Base-by-base conservation (phyloP, 1,140 invertebrate species). In the Dryas iulia region DNA sequence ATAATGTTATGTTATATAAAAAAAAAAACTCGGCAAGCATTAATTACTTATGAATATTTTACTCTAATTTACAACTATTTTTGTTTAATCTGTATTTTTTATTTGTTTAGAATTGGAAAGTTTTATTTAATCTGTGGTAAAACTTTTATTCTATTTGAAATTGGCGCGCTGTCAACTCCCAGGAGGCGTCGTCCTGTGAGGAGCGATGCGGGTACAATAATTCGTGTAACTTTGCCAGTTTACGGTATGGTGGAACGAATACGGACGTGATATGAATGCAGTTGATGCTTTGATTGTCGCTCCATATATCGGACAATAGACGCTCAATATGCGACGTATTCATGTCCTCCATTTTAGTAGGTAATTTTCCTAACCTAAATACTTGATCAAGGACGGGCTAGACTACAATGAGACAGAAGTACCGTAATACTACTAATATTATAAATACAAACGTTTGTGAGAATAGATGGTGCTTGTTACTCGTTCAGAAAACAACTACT, bases 241-340 rank as follows among this genome's bases (percentile, higher is more conserved):
- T 88, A 91, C 89, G 87, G 87, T 89, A 91, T 83, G 87, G 86
- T 86, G 87, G 85, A 89, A 84, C 82, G 78, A 87, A 90, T 89
- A 89, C 88, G 72, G 59, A 60, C 86, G 86, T 88, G 87, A 84
- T 84, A 65, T 69, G 87, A 88, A 89, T 90, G 71, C 72, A 72
- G 65, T 72, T 68, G 54, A 70, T 78, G 66, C 78, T 79, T 89
- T 80, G 81, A 79, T 83, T 81, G 82, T 81, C 71, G 64, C 69
- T 67, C 77, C 80, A 80, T 80, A 82, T 81, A 82, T 76, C 77
- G 75, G 66, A 89, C 87, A 90, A 89, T 90, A 67, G 78, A 63
- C 72, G 76, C 69, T 87, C 77, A 74, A 78, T 86, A 89, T 90
- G 85, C 86, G 76, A 21, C 68, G 70, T 74, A 73, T 68, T 53